Percentiles rank a stretch among this genome's conserved stretches.
Evolutionary conservation across 2,113 vertebrate species (phyloP).

Genomic region (Cyphomyrus discorhynchus): DNA sequence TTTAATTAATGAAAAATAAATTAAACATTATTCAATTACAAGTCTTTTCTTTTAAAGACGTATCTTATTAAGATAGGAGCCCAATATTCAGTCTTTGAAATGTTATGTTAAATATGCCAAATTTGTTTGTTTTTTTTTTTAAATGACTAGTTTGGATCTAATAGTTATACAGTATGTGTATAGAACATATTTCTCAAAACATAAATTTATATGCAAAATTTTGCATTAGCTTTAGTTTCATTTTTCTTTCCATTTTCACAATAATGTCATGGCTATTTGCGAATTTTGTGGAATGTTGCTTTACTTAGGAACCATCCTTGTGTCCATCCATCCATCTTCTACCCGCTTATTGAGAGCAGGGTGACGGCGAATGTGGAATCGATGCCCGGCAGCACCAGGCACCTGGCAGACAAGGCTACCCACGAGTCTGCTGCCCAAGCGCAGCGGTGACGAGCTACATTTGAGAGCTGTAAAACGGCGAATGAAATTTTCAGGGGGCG

Average conservation of each 20-base stretch:
- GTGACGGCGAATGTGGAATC: background rate
- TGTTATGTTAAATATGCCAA: background rate
- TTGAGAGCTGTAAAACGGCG: background rate
- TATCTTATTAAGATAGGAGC: background rate
- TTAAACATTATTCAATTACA: slow-evolving; percentile 6
- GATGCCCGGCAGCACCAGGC: background rate
- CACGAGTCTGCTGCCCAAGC: background rate
- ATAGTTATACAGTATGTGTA: background rate
- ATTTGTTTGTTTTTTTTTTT: background rate
- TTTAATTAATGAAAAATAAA: slow-evolving; percentile 8
- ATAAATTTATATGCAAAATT: background rate
- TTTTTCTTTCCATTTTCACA: background rate
- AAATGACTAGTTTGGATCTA: background rate
- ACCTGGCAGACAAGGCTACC: background rate
- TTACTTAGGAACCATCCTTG: background rate
- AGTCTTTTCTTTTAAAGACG: background rate
- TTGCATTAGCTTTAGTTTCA: background rate
- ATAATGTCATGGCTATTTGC: background rate
- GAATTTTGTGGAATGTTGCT: background rate
- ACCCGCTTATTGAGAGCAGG: background rate
- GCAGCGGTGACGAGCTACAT: background rate
- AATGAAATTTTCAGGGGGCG: background rate
- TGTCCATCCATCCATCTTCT: background rate
- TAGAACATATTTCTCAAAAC: background rate
- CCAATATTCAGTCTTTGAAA: background rate